Evolutionary conservation across 2,888 invertebrate genomes (phyloP).

Genomic region (Taphrorychus bicolor): DNA sequence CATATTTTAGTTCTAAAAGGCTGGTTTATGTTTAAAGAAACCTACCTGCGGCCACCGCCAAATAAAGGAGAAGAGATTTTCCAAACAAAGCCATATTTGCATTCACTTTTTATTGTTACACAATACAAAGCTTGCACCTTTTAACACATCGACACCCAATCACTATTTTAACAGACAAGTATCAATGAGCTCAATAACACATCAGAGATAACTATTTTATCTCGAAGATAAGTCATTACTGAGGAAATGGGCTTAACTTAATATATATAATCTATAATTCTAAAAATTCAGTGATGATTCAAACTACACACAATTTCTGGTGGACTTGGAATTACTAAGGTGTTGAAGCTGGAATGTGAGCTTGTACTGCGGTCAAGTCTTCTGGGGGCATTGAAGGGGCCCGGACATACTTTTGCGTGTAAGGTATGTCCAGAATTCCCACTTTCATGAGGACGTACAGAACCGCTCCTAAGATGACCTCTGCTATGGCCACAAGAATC

Average conservation of each 20-base stretch:
- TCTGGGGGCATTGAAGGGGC: constrained; percentile 41
- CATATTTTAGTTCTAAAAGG: neutral
- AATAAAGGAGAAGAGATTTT: constrained; percentile 35
- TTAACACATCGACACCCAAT: neutral
- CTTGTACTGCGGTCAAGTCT: no score
- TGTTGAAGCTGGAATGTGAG: neutral
- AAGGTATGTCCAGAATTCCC: constrained; percentile 67
- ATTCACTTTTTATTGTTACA: neutral
- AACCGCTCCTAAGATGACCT: constrained; percentile 71
- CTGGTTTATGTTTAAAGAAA: neutral
- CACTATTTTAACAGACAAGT: neutral
- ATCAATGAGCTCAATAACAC: constrained; percentile 5
- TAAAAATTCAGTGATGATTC: neutral
- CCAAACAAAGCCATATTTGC: constrained; percentile 43
- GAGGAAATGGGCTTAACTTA: neutral
- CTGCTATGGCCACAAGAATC: constrained; percentile 71
- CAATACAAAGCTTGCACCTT: neutral
- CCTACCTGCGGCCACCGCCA: constrained; percentile 44
- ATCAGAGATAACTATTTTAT: constrained; percentile 11
- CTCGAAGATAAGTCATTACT: constrained; percentile 11
- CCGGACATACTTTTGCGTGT: constrained; percentile 55
- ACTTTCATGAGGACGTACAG: constrained; percentile 74
- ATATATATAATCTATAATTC: neutral
- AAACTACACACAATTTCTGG: no score
- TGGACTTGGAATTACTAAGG: no score